Base-by-base conservation (phyloP, 1,140 invertebrate species). In the Nylanderia fulva region DNA sequence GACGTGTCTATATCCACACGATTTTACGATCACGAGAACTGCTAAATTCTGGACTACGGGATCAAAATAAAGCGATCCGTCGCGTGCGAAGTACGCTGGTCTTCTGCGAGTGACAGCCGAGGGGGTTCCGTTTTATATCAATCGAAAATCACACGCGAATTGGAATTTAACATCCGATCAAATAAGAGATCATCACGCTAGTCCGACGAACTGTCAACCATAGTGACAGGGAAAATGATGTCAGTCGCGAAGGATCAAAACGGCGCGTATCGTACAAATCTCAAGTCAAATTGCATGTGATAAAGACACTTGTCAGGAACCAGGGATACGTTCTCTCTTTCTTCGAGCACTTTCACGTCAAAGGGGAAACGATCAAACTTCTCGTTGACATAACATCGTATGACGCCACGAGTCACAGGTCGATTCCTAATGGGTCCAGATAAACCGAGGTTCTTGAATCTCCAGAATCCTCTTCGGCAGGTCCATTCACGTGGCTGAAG, bases 71-170 rank as follows among this genome's bases (percentile, higher is more conserved):
- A 15, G 39, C 27, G 8, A 58, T 5, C 60, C 29, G 75, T 76
- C 54, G 72, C 72, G 71, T 11, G 11, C 39, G 18, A 45, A 18
- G 13, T 18, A 42, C 45, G 29, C 24, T 13, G 33, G 11, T n/a
- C 29, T 66, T 61, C 2, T 33, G 8, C 39, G 42, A 33, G 24
- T 42, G 9, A 76, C 36, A 61, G 42, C 3, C 24, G 27, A 48
- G 60, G 48, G 11, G 48, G 11, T 45, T 66, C 7, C 27, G 39
- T 36, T 77, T 52, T n/a, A 48, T 18, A 45, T 79, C 75, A 79
- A n/a, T 36, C 52, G 60, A 66, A 27, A 18, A 9, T 68, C 75
- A 79, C 75, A 54, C 42, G 75, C 75, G 75, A 48, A 36, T 42
- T 42, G 18, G 15, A 29, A 27, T 42, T 45, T 33, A 18, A 60